Percentiles rank a stretch among this genome's conserved stretches.
phyloP scores from a whole-genome alignment of 2,797 vertebrate genomes.

The Psittacula derbiana region DNA sequence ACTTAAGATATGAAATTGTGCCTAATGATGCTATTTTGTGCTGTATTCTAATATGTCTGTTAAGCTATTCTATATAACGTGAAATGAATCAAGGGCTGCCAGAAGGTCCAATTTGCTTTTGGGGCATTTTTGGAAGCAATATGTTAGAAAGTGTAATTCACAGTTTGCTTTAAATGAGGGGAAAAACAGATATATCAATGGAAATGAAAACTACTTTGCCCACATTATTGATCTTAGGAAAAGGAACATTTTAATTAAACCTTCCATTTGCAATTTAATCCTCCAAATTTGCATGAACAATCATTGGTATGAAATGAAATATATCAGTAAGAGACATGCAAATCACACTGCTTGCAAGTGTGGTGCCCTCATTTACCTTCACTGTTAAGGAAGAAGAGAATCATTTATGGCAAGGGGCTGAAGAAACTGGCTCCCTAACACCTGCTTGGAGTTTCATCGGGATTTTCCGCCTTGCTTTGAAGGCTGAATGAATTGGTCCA shows the following conservation, averaged over 20 bases:
- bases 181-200: not conserved
- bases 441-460: not conserved
- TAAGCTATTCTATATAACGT: not conserved
- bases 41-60: not conserved
- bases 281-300: not conserved
- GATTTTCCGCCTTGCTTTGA: not conserved
- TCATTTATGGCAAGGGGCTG: fast-evolving
- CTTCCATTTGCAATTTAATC: not conserved
- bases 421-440: not conserved
- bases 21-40: not conserved
- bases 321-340: not conserved
- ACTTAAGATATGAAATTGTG: not conserved
- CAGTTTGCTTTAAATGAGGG: not conserved
- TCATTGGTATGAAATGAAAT: not conserved
- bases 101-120: constrained; percentile 39
- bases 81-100: constrained; percentile 20
- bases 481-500: not conserved
- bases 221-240: not conserved
- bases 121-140: constrained; percentile 25
- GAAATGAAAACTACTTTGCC: not conserved
- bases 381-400: not conserved
- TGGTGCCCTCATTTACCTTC: not conserved
- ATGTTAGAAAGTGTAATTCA: constrained; percentile 6
- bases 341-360: not conserved
- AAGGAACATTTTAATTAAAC: not conserved